Base-by-base conservation (phyloP, 2,888 invertebrate species). In the Pomacea canaliculata region DNA sequence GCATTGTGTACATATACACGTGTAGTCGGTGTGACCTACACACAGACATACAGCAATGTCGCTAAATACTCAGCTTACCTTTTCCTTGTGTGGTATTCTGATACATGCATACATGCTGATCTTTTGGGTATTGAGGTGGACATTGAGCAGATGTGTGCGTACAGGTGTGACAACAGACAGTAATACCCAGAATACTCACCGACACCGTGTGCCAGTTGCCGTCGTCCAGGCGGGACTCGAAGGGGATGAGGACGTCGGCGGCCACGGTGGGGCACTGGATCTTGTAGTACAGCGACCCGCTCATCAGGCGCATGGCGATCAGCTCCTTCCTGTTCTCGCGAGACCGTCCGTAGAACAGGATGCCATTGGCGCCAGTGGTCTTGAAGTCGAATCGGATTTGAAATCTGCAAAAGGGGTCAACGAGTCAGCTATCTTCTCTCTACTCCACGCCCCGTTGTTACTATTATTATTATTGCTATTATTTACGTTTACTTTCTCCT, bases 251-350 rank as follows among this genome's bases (percentile, higher is more conserved):
- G 19, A 79, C 71, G 27, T 79, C 79, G 1, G 79, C 79, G 16
- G 77, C 74, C 27, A 79, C 65, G 9, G 75, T 72, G 51, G 79
- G 75, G 66, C 79, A 79, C 75, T 79, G 75, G 73, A 79, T 73
- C 62, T 79, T 77, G 77, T 79, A 77, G 56, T 75, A 70, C 27
- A 77, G 77, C 51, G 71, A 69, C 1, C 79, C 79, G n/a, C 63
- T 68, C 16, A 60, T 48, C 66, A 79, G 70, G 8, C 72, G 48
- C 51, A 79, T 66, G 0, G 77, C 79, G 13, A 79, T 63, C 19
- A 77, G 59, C 27, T 79, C 77, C n/a, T 56, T 16, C 19, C 27
- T 37, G 23, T 67, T 48, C 9, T 49, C 65, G 4, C 59, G 71
- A 7, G 71, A 37, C 10, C 75, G 71, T 16, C 79, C 77, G 59